These are phyloP conservation scores for Acanthurus lineatus DNA, from an alignment of 2,797 vertebrate genomes.

Conservation along the genomic window DNA sequence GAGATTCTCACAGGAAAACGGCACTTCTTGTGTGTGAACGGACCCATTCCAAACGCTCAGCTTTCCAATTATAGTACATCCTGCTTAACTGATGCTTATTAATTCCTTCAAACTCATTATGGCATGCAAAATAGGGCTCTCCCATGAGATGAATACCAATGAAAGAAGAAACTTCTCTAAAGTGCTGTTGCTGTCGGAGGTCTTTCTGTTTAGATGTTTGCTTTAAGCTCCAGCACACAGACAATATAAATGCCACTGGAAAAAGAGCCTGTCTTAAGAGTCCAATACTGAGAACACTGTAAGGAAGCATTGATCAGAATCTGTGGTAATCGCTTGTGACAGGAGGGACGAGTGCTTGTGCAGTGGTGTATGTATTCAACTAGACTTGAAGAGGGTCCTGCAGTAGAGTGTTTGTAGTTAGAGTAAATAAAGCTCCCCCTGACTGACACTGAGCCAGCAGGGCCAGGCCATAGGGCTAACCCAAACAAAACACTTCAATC, in stretches of 20 bases:
- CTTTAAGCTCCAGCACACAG: constrained; percentile 20
- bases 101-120: constrained; percentile 87
- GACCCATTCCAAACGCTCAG: constrained; percentile 71
- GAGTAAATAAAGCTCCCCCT: constrained; percentile 79
- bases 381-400: constrained; percentile 43
- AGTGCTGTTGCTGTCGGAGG: constrained; percentile 37
- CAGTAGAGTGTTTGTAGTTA: constrained; percentile 49
- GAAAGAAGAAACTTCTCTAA: constrained; percentile 58
- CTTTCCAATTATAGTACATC: constrained; percentile 85
- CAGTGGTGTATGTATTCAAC: constrained; percentile 44
- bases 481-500: constrained; percentile 86
- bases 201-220: constrained; percentile 50
- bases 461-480: constrained; percentile 74
- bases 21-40: constrained; percentile 65
- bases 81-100: constrained; percentile 87
- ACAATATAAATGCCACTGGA: constrained; percentile 19
- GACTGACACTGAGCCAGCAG: constrained; percentile 79
- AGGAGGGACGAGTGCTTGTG: constrained; percentile 30
- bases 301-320: constrained; percentile 53
- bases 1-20: constrained; percentile 60
- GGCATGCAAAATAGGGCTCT: constrained; percentile 83
- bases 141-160: constrained; percentile 83
- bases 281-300: constrained; percentile 26
- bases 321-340: constrained; percentile 45
- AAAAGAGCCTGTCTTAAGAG: constrained; percentile 39